Percentiles rank a stretch among this genome's conserved stretches.
These are phyloP conservation scores for Globodera ellingtonae DNA, from an alignment of 1,140 invertebrate genomes.

Conservation along the genomic window DNA sequence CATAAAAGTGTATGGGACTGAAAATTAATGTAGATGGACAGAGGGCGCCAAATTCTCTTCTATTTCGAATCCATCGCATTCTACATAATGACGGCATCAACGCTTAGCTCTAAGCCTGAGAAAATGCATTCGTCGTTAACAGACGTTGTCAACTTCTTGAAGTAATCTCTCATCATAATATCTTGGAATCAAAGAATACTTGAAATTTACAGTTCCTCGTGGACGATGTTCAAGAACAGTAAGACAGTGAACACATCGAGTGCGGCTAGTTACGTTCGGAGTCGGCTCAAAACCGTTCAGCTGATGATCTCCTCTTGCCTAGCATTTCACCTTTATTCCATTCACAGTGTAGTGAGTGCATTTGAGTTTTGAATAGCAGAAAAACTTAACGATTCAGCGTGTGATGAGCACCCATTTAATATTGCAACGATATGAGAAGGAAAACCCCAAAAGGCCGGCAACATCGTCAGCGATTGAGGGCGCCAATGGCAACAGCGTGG, in stretches of 20 bases:
- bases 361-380: not conserved
- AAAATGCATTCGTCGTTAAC: conserved; percentile 23
- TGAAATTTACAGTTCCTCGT: conserved; percentile 8
- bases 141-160: conserved; percentile 30
- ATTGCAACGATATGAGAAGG: conserved; percentile 30
- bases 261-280: conserved; percentile 13
- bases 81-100: conserved; percentile 24
- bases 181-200: not conserved
- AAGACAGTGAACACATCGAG: conserved; percentile 19
- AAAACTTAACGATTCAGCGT: conserved; percentile 26
- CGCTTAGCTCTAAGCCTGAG: conserved; percentile 11
- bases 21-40: conserved; percentile 21
- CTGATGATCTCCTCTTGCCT: conserved; percentile 33
- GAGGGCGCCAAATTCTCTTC: conserved; percentile 20
- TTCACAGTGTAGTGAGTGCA: conserved; percentile 6
- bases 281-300: conserved; percentile 23
- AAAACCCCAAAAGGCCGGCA: conserved; percentile 17
- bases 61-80: conserved; percentile 35
- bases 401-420: conserved; percentile 20
- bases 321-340: conserved; percentile 25
- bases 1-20: not conserved
- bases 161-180: conserved; percentile 11
- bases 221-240: conserved; percentile 17
- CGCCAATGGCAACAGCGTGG: not conserved
- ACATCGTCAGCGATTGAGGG: not conserved